Evolutionary conservation across 2,888 invertebrate genomes (phyloP).

Genomic region (Phalera bucephala): DNA sequence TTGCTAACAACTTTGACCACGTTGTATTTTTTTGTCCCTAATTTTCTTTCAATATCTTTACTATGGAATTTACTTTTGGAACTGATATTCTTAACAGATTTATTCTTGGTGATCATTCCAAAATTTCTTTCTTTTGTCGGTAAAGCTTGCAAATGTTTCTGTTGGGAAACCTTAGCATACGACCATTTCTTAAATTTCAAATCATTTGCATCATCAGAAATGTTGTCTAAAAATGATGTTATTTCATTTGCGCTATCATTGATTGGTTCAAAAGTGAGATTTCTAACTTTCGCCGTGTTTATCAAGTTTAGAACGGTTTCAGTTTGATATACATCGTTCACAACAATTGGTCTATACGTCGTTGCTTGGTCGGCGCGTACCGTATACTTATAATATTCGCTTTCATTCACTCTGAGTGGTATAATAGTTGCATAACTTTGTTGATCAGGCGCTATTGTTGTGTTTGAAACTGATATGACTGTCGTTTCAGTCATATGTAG

Average conservation of each 20-base stretch:
- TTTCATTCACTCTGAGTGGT: constrained; percentile 2
- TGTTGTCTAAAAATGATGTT: constrained; percentile 4
- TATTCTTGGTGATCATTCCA: constrained; percentile 10
- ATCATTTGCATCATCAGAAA: constrained; percentile 17
- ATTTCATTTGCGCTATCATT: not conserved
- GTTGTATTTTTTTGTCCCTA: constrained; percentile 27
- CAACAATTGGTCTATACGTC: not conserved
- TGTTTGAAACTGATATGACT: constrained; percentile 1
- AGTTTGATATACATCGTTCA: constrained; percentile 2
- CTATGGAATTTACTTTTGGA: constrained; percentile 9
- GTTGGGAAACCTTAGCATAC: constrained; percentile 21
- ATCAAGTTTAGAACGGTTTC: constrained; percentile 12
- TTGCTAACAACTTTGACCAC: constrained; percentile 27
- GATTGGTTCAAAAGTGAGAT: not conserved
- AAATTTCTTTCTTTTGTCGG: constrained; percentile 6
- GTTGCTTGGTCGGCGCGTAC: constrained; percentile 1
- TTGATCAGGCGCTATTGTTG: not conserved
- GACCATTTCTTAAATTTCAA: constrained; percentile 33
- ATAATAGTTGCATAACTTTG: constrained; percentile 1
- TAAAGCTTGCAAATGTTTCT: constrained; percentile 6
- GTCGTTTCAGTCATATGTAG: not conserved
- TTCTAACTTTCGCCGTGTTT: not conserved
- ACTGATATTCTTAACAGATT: not conserved
- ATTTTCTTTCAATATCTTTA: constrained; percentile 22
- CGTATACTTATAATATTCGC: constrained; percentile 22